These are phyloP conservation scores for Ondatra zibethicus DNA, from an alignment of 2,113 vertebrate genomes.

Conservation along the genomic window DNA sequence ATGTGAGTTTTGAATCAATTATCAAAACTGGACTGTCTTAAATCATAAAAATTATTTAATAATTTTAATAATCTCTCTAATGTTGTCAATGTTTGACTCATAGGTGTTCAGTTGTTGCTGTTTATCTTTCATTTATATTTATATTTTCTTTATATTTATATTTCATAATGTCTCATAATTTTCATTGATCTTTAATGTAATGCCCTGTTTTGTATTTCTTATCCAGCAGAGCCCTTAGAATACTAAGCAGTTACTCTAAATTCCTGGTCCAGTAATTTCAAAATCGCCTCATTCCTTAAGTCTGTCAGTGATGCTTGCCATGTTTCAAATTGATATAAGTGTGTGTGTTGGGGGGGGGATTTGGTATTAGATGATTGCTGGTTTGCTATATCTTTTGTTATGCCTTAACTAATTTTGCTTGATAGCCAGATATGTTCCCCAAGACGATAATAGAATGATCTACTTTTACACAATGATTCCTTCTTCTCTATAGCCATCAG, in stretches of 20 bases:
- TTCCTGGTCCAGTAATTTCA: neutral
- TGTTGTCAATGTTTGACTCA: neutral
- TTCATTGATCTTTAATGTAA: neutral
- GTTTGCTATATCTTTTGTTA: neutral
- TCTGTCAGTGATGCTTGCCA: neutral
- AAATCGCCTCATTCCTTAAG: neutral
- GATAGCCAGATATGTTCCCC: neutral
- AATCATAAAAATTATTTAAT: too few species aligned
- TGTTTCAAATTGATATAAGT: neutral
- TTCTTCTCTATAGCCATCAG: too few species aligned
- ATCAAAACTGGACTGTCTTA: neutral
- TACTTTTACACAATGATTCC: neutral
- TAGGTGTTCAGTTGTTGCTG: neutral
- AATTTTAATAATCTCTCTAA: too few species aligned
- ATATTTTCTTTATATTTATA: too few species aligned
- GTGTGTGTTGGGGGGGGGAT: neutral
- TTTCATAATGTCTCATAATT: neutral
- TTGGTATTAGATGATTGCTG: neutral
- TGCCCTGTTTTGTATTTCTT: neutral
- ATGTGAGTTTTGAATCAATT: neutral
- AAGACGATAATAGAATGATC: neutral
- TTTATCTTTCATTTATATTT: too few species aligned
- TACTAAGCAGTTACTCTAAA: neutral
- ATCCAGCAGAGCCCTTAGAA: neutral
- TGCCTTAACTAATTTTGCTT: neutral